phyloP scores from a whole-genome alignment of 2,888 invertebrate genomes.

The Suillia variegata region DNA sequence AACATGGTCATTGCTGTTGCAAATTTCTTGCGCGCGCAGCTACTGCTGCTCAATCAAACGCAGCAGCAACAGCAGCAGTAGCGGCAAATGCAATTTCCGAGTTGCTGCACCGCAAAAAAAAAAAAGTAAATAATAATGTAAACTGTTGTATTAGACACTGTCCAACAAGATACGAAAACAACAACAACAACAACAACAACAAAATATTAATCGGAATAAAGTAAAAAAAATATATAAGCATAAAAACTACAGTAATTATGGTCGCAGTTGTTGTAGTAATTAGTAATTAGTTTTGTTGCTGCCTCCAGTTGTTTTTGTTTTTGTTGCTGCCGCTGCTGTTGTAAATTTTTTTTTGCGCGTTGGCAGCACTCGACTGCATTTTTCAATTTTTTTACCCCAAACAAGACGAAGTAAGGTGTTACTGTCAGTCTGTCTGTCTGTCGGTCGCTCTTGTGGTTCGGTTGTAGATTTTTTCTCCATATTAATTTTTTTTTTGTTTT shows the following conservation, averaged over 20 bases:
- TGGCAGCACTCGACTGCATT: too few species aligned
- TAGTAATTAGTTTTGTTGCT: constrained; percentile 36
- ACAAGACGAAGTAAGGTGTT: too few species aligned
- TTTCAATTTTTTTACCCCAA: too few species aligned
- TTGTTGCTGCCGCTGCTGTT: constrained; percentile 15
- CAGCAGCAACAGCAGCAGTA: too few species aligned
- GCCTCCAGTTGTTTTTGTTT: constrained; percentile 7
- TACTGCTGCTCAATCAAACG: constrained; percentile 4
- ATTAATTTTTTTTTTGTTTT: constrained; percentile 9
- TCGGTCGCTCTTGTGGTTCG: not conserved
- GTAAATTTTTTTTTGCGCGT: too few species aligned
- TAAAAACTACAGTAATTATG: constrained; percentile 28
- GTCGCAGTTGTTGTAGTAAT: constrained; percentile 31
- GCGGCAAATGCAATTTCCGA: constrained; percentile 8
- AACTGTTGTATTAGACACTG: too few species aligned
- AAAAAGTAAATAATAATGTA: too few species aligned
- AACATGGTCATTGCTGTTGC: too few species aligned
- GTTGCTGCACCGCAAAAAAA: not conserved
- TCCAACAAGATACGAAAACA: too few species aligned
- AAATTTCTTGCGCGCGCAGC: not conserved
- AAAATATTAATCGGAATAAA: constrained; percentile 1
- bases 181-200: not conserved
- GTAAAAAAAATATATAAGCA: not conserved
- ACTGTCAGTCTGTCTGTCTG: too few species aligned
- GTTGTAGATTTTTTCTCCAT: not conserved